Conservation (phyloP, 2,797 vertebrate genomes). For the Siniperca undulata region DNA sequence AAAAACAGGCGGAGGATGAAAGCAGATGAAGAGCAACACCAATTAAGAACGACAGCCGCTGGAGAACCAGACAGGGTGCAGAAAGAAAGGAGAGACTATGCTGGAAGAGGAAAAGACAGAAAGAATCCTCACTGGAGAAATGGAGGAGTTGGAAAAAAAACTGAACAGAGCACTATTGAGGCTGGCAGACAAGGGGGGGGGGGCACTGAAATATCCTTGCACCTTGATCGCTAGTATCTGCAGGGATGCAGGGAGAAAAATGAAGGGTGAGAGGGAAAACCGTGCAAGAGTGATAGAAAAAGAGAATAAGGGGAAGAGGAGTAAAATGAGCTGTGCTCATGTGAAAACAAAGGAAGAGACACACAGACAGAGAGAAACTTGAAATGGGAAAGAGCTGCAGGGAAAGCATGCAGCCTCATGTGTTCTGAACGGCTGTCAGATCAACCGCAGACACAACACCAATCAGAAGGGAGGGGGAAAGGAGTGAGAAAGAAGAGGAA, state of each 20-base stretch:
- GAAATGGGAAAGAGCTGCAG: constrained; percentile 40
- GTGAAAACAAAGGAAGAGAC: constrained; percentile 47
- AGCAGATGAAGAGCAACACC: constrained; percentile 75
- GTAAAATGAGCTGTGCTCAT: background rate
- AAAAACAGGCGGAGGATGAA: constrained; percentile 73
- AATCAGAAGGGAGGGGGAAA: constrained; percentile 13
- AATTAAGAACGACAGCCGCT: constrained; percentile 81
- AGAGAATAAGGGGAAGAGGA: constrained; percentile 19
- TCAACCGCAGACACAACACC: constrained; percentile 45
- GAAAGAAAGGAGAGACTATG: constrained; percentile 48
- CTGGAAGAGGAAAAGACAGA: constrained; percentile 59
- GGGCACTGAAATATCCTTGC: constrained; percentile 34
- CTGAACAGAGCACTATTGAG: constrained; percentile 42
- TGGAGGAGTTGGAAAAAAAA: constrained; percentile 37
- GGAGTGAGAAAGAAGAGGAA: background rate
- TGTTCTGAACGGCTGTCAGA: constrained; percentile 47
- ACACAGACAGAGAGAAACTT: constrained; percentile 15
- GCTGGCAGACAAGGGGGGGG: constrained; percentile 40
- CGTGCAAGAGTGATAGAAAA: constrained; percentile 19
- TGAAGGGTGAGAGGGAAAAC: constrained; percentile 12
- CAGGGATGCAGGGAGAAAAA: constrained; percentile 21
- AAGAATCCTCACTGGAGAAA: constrained; percentile 60
- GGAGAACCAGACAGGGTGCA: constrained; percentile 68
- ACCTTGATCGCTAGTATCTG: constrained; percentile 44
- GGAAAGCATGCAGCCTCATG: constrained; percentile 51